phyloP scores from a whole-genome alignment of 2,888 invertebrate genomes.

The Willowsia nigromaculata region DNA sequence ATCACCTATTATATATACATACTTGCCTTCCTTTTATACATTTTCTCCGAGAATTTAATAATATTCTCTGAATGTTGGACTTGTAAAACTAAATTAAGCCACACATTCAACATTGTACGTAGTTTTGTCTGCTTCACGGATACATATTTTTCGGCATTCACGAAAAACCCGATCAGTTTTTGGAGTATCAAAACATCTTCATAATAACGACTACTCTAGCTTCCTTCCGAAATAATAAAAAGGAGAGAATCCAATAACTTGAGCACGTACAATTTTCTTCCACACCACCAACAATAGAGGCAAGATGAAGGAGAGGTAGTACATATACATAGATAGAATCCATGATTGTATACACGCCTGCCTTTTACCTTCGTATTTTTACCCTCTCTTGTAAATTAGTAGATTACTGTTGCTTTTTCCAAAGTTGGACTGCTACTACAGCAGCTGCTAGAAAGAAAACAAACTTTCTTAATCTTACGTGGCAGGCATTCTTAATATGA shows the following conservation, averaged over 20 bases:
- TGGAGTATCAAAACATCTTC: constrained; percentile 50
- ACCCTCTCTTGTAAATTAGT: constrained; percentile 66
- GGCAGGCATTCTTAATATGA: constrained; percentile 61
- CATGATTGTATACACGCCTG: constrained; percentile 3
- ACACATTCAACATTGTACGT: not conserved
- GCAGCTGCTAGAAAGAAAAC: constrained; percentile 38
- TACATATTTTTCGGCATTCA: not conserved
- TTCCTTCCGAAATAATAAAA: not conserved
- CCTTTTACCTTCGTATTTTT: no score
- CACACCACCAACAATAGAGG: not conserved
- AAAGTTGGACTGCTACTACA: not conserved
- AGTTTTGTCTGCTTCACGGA: not conserved
- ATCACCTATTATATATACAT: constrained; percentile 11
- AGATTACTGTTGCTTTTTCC: constrained; percentile 71
- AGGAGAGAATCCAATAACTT: constrained; percentile 1
- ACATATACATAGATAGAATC: not conserved
- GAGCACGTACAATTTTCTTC: constrained; percentile 26
- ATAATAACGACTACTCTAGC: not conserved
- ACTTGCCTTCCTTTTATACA: not conserved
- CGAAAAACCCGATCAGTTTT: constrained; percentile 42
- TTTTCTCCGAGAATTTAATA: not conserved
- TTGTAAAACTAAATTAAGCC: constrained; percentile 48
- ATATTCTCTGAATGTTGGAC: constrained; percentile 16
- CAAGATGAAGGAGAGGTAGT: not conserved
- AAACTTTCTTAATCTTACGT: constrained; percentile 71